Conservation (phyloP, 2,113 vertebrate genomes). For the Aldabrachelys gigantea region DNA sequence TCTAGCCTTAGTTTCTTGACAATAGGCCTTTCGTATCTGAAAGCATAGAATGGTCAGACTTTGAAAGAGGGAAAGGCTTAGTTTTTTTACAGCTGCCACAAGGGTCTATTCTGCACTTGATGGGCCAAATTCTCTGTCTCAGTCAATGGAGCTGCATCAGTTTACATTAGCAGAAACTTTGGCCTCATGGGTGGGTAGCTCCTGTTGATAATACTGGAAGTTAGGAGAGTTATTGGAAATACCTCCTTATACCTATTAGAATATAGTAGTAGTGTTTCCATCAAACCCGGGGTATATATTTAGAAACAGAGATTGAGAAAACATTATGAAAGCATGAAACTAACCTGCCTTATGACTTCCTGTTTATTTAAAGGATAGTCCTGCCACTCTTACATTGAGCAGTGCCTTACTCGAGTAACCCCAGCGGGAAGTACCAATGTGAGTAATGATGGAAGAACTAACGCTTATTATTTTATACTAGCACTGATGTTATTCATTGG, state of each 20-base stretch:
- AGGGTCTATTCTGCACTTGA: neutral
- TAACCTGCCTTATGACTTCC: neutral
- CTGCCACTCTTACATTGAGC: neutral
- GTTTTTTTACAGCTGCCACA: neutral
- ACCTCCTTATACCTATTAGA: neutral
- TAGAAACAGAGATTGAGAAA: neutral
- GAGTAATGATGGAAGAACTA: neutral
- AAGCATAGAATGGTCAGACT: conserved; percentile 51
- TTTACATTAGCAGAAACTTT: neutral
- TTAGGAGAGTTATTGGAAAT: neutral
- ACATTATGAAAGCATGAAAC: neutral
- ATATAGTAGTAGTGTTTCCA: neutral
- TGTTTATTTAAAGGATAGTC: neutral
- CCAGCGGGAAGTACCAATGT: neutral
- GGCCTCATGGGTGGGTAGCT: neutral
- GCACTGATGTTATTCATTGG: neutral
- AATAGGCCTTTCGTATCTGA: conserved; percentile 39
- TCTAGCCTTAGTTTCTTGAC: neutral
- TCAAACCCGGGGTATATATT: neutral
- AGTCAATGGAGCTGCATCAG: neutral
- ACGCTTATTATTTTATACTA: neutral
- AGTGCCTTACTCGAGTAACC: neutral
- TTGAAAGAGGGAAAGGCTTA: neutral
- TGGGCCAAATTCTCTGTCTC: neutral
- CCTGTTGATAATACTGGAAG: neutral